Base-by-base conservation (phyloP, 2,888 invertebrate genomes). In the Tiphia femorata region DNA sequence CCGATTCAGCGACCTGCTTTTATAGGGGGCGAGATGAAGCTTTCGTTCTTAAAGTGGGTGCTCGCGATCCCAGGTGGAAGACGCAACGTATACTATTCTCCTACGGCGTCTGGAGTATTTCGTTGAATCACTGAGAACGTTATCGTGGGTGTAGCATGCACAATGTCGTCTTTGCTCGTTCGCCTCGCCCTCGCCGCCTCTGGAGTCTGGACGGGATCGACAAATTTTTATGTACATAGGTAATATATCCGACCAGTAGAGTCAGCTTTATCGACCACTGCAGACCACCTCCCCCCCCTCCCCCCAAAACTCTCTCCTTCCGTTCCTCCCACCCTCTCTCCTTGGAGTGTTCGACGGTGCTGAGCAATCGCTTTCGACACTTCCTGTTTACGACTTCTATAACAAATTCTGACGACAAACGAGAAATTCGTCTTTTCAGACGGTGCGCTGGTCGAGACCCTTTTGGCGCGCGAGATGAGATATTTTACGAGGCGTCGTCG, bases 401-500 rank as follows among this genome's bases (percentile, higher is more conserved):
- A 33, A 33, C 33, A 33, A 33, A 33, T 33, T 33, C 33, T 33
- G 33, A 8, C 33, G 33, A 33, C 33, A 33, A 33, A 33, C 14
- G 33, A 33, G 33, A 33, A 33, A 33, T 33, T 33, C 33, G 33
- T 33, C 33, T 33, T n/a, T n/a, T n/a, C 33, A n/a, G 33, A 6
- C 33, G 33, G 6, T 8, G 33, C 1, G 33, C 12, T 14, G 6
- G 41, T 8, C 43, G 23, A 19, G 16, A 6, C 33, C 44, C 38
- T 27, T 30, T 29, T 46, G 27, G n/a, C 19, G 27, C 2, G 1
- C 17, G 10, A 8, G 8, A 7, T 10, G 25, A 12, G 33, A 33
- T 35, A 44, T 23, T 44, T 49, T 55, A 54, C 38, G 47, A 44
- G 40, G 51, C 54, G 48, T 59, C 48, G 20, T 43, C 17, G 51